These are phyloP conservation scores for Amphiduros pacificus DNA, from an alignment of 2,888 invertebrate genomes.

Conservation along the genomic window DNA sequence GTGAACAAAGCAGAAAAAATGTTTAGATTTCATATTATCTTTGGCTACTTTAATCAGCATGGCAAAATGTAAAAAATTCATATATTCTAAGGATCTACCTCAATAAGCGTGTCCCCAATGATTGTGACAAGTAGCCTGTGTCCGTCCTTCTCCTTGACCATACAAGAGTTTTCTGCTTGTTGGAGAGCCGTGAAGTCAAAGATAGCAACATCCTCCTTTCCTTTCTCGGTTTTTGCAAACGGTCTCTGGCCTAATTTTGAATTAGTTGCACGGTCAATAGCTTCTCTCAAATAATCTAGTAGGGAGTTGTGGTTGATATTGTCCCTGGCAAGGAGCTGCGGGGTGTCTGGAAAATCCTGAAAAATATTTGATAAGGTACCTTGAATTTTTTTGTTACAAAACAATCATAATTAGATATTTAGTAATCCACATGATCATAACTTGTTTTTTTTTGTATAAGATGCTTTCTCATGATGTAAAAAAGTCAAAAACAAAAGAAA, in stretches of 20 bases:
- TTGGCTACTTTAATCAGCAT: background rate
- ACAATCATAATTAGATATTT: too few relatives aligned
- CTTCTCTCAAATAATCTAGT: constrained; percentile 85
- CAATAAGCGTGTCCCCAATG: constrained; percentile 90
- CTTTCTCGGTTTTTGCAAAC: constrained; percentile 25
- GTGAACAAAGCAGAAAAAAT: too few relatives aligned
- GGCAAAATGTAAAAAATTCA: background rate
- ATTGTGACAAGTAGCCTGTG: constrained; percentile 80
- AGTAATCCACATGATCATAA: too few relatives aligned
- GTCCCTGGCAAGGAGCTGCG: constrained; percentile 78
- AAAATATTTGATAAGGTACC: too few relatives aligned
- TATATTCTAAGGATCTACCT: constrained; percentile 63
- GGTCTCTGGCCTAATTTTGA: constrained; percentile 6
- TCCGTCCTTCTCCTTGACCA: constrained; percentile 71
- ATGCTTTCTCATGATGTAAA: too few relatives aligned
- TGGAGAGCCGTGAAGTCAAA: constrained; percentile 32
- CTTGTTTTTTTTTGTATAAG: too few relatives aligned
- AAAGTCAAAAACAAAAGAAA: too few relatives aligned
- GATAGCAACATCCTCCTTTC: constrained; percentile 30
- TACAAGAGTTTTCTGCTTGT: constrained; percentile 27
- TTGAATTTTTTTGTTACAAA: too few relatives aligned
- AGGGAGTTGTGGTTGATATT: constrained; percentile 86
- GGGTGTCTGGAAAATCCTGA: constrained; percentile 71
- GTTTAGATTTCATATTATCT: too few relatives aligned
- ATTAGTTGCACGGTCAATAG: constrained; percentile 64